Base-by-base conservation (phyloP, 2,888 invertebrate genomes). In the Uropetala carovei region DNA sequence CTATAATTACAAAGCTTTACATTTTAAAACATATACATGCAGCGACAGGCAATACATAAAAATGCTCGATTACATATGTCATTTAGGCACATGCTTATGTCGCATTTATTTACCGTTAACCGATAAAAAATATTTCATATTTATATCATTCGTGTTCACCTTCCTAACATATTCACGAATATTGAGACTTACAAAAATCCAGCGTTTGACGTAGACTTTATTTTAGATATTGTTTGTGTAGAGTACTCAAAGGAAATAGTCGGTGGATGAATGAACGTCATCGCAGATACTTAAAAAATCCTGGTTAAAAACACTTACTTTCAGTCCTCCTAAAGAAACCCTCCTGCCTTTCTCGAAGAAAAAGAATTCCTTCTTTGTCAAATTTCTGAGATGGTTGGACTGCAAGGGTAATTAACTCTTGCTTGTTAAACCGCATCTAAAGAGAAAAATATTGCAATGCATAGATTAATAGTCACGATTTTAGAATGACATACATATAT, bases 291-390 rank as follows among this genome's bases (percentile, higher is more conserved):
- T 5, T 43, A 1, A 3, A 5, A 43, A 43, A 5, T 43, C 5
- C 43, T 43, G 43, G 43, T 43, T 43, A 43, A 43, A 43, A 18
- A 92, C 93, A 96, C 96, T 96, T 95, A 99, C 99, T 98, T 97
- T 99, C 99, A 93, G 98, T 97, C 95, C 98, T 97, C 93, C 98
- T 97, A 95, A 99, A 99, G 95, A 99, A 97, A 92, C 98, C 97
- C 95, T 99, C 99, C 94, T 98, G 98, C 93, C 97, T 97, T 95
- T 99, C 99, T 94, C 97, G 97, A 92, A 99, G 96, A 93, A 97
- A 97, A 93, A 99, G 96, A 93, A 98, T 96, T 92, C 99, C 99
- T 96, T 99, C 99, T 94, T 98, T 98, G 95, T 99, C 98, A 95
- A 98, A 99, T 95, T 97, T 98, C 94, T 97, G 97, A 14, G 97